A percentile compares a stretch with the other conserved stretches of the same genome.
Evolutionary conservation across 2,888 invertebrate genomes (phyloP).

Genomic region (Drosophila rellima): DNA sequence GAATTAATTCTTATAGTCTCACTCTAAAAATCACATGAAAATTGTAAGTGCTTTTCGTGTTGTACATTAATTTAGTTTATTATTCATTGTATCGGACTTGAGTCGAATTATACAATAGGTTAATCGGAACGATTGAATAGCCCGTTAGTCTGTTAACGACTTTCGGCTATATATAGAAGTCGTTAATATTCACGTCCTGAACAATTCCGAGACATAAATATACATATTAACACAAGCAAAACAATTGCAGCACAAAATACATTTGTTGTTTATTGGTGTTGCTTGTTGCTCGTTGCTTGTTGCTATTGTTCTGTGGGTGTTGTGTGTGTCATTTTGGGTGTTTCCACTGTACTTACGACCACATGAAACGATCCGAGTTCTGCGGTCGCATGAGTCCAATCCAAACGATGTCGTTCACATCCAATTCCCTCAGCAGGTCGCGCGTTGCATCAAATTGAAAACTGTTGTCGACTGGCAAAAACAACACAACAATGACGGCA

Average conservation of each 20-base stretch:
- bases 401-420: slow-evolving; percentile 92
- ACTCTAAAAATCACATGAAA: not conserved
- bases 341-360: slow-evolving; percentile 89
- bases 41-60: not conserved
- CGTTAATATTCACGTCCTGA: slow-evolving; percentile 13
- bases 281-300: too few relatives aligned
- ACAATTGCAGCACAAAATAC: slow-evolving; percentile 58
- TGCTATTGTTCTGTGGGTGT: not conserved
- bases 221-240: slow-evolving; percentile 50
- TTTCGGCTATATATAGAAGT: not conserved
- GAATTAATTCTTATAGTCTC: not conserved
- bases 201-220: slow-evolving; percentile 32
- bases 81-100: not conserved
- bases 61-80: not conserved
- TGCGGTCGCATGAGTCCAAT: slow-evolving; percentile 91
- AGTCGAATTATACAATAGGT: not conserved
- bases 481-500: slow-evolving; percentile 20
- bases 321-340: slow-evolving; percentile 25
- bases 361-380: slow-evolving; percentile 90
- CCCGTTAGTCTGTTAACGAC: slow-evolving; percentile 14
- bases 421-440: slow-evolving; percentile 91
- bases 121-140: slow-evolving; percentile 7
- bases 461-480: slow-evolving; percentile 89
- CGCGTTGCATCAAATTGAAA: slow-evolving; percentile 92
- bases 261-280: slow-evolving; percentile 6